Base-by-base conservation (phyloP, 1,140 invertebrate genomes). In the Neodiprion pinetum region DNA sequence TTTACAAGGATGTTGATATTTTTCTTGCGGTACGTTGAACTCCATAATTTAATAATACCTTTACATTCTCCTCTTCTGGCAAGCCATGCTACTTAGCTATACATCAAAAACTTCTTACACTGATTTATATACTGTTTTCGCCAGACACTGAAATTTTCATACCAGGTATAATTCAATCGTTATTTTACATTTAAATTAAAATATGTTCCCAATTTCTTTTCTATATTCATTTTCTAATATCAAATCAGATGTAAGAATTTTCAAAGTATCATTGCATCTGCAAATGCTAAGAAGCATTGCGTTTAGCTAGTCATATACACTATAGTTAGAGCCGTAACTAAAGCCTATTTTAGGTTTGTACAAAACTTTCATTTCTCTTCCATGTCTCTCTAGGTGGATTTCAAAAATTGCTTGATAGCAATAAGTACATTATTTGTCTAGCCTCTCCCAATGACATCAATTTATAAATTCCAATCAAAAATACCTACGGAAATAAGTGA, bases 1-100 rank as follows among this genome's bases (percentile, higher is more conserved):
- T 71, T 75, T 75, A 67, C 74, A 65, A 48, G 66, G 53, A 71
- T 50, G 23, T 75, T 67, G n/a, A 67, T 71, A 66, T 70, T 69
- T 11, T 75, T 71, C 21, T 72, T 47, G 17, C 71, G 53, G 40
- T 67, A 47, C 65, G 12, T 74, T 71, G 47, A 9, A 28, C 67
- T 48, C 70, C 14, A 28, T 75, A 28, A n/a, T 49, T 9, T 67
- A 40, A 17, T 67, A 70, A 70, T 49, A 53, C 21, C 68, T 23
- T 21, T 65, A 14, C 21, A 23, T 53, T 53, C 48, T 69, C 73
- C 49, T 61, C 28, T 67, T 70, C 48, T 48, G 23, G 53, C 73
- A 69, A 73, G 17, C 14, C 28, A 17, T 66, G n/a, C 53, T 23
- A 23, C 53, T 66, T 14, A 12, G 28, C 47, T 67, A 14, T 47